A percentile compares a stretch with the other conserved stretches of the same genome.
Conservation (phyloP, 2,113 vertebrate species). For the Macaca mulatta region DNA sequence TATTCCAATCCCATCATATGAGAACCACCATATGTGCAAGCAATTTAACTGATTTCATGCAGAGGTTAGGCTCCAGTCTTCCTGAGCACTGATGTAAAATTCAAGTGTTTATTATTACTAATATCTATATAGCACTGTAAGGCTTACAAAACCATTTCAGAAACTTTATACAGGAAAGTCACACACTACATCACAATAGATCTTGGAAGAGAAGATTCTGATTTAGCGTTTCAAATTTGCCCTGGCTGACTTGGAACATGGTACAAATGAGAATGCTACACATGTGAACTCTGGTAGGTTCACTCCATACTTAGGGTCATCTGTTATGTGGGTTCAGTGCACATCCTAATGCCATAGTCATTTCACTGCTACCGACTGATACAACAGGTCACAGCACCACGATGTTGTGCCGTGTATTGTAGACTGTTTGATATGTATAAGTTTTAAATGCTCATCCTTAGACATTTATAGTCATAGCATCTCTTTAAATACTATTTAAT, state of each 20-base stretch:
- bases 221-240: not conserved
- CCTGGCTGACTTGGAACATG: not conserved
- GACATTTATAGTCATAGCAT: not conserved
- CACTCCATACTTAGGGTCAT: no score
- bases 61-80: not conserved
- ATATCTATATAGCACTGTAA: not conserved
- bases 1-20: not conserved
- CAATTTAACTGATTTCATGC: not conserved
- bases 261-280: not conserved
- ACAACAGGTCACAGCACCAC: not conserved
- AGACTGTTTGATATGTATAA: not conserved
- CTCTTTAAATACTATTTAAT: not conserved
- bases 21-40: not conserved
- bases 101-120: not conserved
- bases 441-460: not conserved
- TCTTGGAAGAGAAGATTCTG: not conserved
- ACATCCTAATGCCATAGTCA: fast-evolving
- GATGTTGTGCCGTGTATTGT: not conserved
- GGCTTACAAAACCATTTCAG: not conserved
- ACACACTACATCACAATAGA: not conserved
- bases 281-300: not conserved
- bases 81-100: not conserved
- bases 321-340: fast-evolving
- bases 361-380: not conserved
- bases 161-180: not conserved